Evolutionary conservation across 2,113 vertebrate species (phyloP), one percentile per base, ranked within the genome.

Genomic region (Bufo bufo): DNA sequence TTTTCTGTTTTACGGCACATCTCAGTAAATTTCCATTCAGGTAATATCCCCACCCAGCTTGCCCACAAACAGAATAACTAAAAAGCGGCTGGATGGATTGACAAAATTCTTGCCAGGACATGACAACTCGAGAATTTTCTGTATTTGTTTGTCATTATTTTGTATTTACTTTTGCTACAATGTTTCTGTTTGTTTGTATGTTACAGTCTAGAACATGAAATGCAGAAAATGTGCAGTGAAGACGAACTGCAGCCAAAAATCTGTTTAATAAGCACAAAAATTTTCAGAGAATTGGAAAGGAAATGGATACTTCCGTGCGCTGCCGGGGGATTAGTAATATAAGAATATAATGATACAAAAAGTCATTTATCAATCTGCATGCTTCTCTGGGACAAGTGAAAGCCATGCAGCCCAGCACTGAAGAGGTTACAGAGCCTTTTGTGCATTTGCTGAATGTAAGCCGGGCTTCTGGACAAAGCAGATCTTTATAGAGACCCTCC

Each of bases 291-390:
- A 65, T 65, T 13, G 59, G 2, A 20, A 23, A n/a, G 45, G 81
- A 63, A 83, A 11, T n/a, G 49, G 49, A 83, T 66, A 66, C 81
- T 66, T 83, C 81, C 81, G 65, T 50, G 81, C 14, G 78, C 78
- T 45, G 56, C 54, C 33, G 43, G 78, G 11, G 81, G 81, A 83
- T 83, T 83, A 83, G 81, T 83, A 83, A 83, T 83, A 50, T 66
- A 83, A 83, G 63, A 83, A 49, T 83, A 69, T 83, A 83, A 83
- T 83, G 81, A 83, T 83, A 66, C 43, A 65, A 66, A 45, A 65
- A 69, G 81, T 83, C 61, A 83, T 83, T 83, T 83, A 83, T 83
- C 81, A 83, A 83, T 83, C 81, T 69, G 45, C 81, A 83, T 66
- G 81, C 61, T 47, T 65, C 59, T 47, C 16, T 9, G 59, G 12